Evolutionary conservation across 1,140 invertebrate genomes (phyloP).

Genomic region (Drosophila tristis): DNA sequence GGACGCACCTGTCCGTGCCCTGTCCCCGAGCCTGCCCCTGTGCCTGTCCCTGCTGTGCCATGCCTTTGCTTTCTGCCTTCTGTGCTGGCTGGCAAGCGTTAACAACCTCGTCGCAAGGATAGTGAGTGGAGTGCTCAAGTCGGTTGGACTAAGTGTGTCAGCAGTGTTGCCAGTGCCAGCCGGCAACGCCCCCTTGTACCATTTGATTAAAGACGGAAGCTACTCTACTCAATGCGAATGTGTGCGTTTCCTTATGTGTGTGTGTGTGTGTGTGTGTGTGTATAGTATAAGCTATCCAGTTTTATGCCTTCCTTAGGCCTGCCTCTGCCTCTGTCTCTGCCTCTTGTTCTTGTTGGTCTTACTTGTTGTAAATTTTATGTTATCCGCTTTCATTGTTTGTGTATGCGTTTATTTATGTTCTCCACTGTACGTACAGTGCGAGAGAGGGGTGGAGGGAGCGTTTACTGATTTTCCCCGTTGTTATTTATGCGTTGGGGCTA

Average conservation of each 20-base stretch:
- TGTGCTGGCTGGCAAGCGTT: slow-evolving; percentile 27
- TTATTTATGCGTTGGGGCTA: slow-evolving; percentile 80
- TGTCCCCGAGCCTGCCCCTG: not conserved
- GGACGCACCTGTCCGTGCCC: slow-evolving; percentile 48
- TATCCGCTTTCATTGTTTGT: slow-evolving; percentile 81
- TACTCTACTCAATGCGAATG: slow-evolving; percentile 11
- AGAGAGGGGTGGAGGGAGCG: not conserved
- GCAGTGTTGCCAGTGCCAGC: slow-evolving; percentile 43
- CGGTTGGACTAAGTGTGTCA: slow-evolving; percentile 65
- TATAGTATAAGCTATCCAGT: slow-evolving; percentile 37
- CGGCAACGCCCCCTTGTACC: slow-evolving; percentile 63
- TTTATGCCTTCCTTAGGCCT: slow-evolving; percentile 29
- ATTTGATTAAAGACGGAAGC: slow-evolving; percentile 71
- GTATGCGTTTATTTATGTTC: slow-evolving; percentile 73
- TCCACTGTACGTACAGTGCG: slow-evolving; percentile 10
- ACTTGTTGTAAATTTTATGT: slow-evolving; percentile 82
- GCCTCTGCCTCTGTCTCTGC: slow-evolving; percentile 16
- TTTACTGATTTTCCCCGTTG: slow-evolving; percentile 59
- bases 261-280: slow-evolving; percentile 25
- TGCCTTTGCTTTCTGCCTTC: not conserved
- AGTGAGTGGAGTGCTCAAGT: slow-evolving; percentile 17
- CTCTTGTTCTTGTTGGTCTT: slow-evolving; percentile 45
- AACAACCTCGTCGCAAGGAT: slow-evolving; percentile 31
- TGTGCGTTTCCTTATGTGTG: slow-evolving; percentile 12
- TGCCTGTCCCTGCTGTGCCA: not conserved